Evolutionary conservation across 1,140 invertebrate species (phyloP), one percentile per base, ranked within the genome.

Genomic region (Danaus plexippus): DNA sequence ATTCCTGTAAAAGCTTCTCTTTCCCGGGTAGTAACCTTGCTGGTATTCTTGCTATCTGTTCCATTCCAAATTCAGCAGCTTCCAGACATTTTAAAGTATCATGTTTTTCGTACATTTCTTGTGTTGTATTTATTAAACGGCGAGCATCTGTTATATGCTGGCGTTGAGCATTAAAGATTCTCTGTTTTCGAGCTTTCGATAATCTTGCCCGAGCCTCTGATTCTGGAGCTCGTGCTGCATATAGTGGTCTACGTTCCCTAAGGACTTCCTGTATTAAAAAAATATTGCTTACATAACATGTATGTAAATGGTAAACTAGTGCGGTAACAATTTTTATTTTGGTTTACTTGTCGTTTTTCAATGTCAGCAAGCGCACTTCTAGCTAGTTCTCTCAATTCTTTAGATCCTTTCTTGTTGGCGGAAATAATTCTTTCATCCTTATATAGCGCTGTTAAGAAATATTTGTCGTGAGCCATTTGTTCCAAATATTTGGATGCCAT

Each of bases 401-500:
- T 47, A 7, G 83, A 78, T 43, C 79, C 83, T 47, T 73, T 59
- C 67, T 74, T 77, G 64, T 85, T 86, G 50, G 83, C 81, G 8
- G 80, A 86, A n/a, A 54, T 42, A 46, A 86, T 65, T 60, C 83
- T 62, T 51, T 85, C 81, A 50, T 86, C 83, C 57, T 80, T 83
- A 64, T 76, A 77, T 45, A 85, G 57, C n/a, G 64, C 67, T 9
- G 63, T 77, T 47, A 86, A 75, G 52, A 86, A 86, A 69, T 82
- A 71, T 68, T 85, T 85, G 65, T 86, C 83, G 52, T 85, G 78
- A 18, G 80, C 80, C 83, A 86, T 86, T 70, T 79, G 73, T 53
- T 77, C 75, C 58, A 86, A 74, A 75, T 85, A 86, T 69, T 83
- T 86, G 12, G 77, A 83, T 40, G 80, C 74, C 80, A 86, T 84